phyloP scores from a whole-genome alignment of 2,113 vertebrate genomes.

The Oryzias celebensis region DNA sequence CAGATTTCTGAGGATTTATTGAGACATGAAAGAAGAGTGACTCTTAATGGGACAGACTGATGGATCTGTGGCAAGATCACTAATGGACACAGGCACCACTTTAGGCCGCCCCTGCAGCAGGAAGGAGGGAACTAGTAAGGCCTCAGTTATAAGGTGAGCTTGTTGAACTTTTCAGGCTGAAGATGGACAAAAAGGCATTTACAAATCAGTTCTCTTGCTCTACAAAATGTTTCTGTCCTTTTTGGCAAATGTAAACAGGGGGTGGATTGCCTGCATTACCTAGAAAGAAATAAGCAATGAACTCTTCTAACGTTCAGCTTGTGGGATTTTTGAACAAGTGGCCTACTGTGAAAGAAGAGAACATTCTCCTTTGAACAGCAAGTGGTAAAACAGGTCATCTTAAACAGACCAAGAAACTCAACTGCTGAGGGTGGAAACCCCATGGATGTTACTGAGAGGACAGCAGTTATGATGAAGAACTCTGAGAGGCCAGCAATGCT shows the following conservation, averaged over 20 bases:
- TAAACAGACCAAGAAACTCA: background rate
- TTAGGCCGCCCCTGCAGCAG: background rate
- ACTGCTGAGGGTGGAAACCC: no score
- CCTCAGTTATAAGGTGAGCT: background rate
- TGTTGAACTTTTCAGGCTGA: background rate
- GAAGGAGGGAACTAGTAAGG: background rate
- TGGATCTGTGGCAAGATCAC: background rate
- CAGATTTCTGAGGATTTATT: background rate
- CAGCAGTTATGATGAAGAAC: no score
- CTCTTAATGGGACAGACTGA: background rate
- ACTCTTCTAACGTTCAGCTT: no score
- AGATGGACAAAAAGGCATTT: background rate
- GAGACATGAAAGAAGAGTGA: slow-evolving; percentile 2
- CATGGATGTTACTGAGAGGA: background rate
- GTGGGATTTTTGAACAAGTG: no score
- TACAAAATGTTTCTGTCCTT: background rate
- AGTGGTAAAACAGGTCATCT: background rate
- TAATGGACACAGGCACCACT: slow-evolving; percentile 9
- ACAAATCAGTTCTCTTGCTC: background rate
- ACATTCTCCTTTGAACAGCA: slow-evolving; percentile 5
- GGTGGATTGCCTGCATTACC: background rate
- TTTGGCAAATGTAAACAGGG: no score
- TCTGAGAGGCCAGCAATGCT: no score
- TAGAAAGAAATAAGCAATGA: background rate
- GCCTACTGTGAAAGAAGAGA: background rate